A percentile compares a stretch with the other conserved stretches of the same genome.
phyloP scores from a whole-genome alignment of 64 coral and sea anemone species.

The Acropora tenuis region DNA sequence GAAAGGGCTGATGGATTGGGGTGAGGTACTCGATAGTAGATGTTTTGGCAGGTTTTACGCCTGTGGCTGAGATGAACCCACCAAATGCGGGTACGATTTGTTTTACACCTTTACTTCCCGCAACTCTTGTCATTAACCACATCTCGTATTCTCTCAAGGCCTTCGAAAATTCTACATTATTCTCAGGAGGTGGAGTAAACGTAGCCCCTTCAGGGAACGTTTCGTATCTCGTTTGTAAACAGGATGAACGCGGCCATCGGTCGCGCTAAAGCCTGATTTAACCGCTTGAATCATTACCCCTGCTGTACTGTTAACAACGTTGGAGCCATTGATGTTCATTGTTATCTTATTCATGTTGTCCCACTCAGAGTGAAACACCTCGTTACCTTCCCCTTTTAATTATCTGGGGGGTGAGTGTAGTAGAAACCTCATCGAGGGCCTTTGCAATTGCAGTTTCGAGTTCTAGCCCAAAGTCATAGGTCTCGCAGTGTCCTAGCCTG shows the following conservation, averaged over 20 bases:
- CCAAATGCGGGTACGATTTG: constrained; percentile 55
- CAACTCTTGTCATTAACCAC: constrained; percentile 25
- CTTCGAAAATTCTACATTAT: constrained; percentile 26
- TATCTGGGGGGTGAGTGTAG: constrained; percentile 53
- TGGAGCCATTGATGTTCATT: constrained; percentile 56
- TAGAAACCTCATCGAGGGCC: constrained; percentile 63
- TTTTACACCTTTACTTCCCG: constrained; percentile 42
- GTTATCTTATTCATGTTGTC: constrained; percentile 75
- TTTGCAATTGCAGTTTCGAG: constrained; percentile 52
- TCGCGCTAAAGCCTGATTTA: constrained; percentile 30
- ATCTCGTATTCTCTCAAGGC: background rate
- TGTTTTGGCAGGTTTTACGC: constrained; percentile 13
- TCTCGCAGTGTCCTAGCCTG: background rate
- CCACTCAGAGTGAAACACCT: constrained; percentile 19
- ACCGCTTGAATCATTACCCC: constrained; percentile 65
- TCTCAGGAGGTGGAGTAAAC: constrained; percentile 25
- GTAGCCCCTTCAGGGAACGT: constrained; percentile 17
- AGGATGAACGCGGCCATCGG: background rate
- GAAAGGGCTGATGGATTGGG: constrained; percentile 46
- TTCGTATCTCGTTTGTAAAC: background rate
- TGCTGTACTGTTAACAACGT: constrained; percentile 58
- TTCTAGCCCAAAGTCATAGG: background rate
- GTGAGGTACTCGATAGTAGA: constrained; percentile 47
- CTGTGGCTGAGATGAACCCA: constrained; percentile 59
- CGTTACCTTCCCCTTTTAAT: constrained; percentile 12